Evolutionary conservation across 2,888 invertebrate genomes (phyloP), one percentile per base, ranked within the genome.

Genomic region (Polyploca ridens): DNA sequence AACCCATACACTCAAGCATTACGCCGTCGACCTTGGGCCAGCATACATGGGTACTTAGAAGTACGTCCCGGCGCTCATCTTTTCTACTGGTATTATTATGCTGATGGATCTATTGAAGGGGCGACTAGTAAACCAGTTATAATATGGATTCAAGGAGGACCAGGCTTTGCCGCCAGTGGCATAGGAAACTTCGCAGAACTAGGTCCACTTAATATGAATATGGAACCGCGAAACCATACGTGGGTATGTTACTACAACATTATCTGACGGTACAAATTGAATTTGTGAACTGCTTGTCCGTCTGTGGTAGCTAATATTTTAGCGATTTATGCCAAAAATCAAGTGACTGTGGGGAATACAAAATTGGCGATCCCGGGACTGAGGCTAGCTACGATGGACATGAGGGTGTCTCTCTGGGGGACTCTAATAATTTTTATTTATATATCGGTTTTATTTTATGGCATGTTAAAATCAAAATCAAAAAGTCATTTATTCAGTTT

Each of bases 131-230:
- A 93, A 65, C 98, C 98, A 0, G 86, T 98, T 8, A 93, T 98
- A 58, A 96, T 98, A 79, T 98, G 98, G 98, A 94, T 98, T 27
- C 97, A 98, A 95, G 98, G 98, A 33, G 98, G 98, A 0, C 98
- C 98, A 0, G 98, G 95, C 0, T 95, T 96, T n/a, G 97, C 97
- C 0, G 96, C 97, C 2, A 96, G 96, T n/a, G 97, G 97, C 0
- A 96, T 96, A 83, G 98, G 98, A 14, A 98, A 98, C 84, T 98
- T 98, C 83, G 96, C 96, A 71, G 98, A 98, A 90, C 90, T 98
- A 59, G 98, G 98, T 0, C 98, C 98, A 0, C 82, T 97, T 33
- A 95, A 96, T 82, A 90, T 95, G 65, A 87, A 96, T 57, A 91
- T 96, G 71, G 88, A 95, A 13, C 94, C 95, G 5, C 95, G 98